Base-by-base conservation (phyloP, 2,888 invertebrate genomes). In the Anticlea derivata region DNA sequence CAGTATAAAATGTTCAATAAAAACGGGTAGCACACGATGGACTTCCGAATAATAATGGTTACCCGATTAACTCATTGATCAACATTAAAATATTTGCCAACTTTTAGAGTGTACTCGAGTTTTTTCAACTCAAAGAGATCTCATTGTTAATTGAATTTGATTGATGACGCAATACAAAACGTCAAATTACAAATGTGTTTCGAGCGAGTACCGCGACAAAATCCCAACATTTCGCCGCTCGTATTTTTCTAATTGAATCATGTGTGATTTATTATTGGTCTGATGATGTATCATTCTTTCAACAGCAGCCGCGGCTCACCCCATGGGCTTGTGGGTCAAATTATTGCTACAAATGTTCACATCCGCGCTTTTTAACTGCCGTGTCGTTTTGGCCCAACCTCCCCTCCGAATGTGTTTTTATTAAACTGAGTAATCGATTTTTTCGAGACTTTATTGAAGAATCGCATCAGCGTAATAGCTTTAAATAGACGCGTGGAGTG, bases 261-360 rank as follows among this genome's bases (percentile, higher is more conserved):
- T 83, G 74, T 85, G 87, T 90, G 89, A 90, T 90, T 90, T 90
- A 90, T 89, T 86, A 87, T 87, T 86, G 88, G 86, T 83, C 71
- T 88, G 90, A 89, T 90, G 90, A 90, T 90, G 90, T 84, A 89
- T 90, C 88, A 89, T 89, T 88, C 88, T 89, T 87, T 89, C 89
- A 89, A 76, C 82, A 78, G 75, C 89, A 89, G 82, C 86, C 86
- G 88, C 62, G 85, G 78, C 84, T 73, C 83, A 80, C 86, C 87
- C 86, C 79, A 80, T 71, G 72, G 75, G 79, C 76, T 84, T 85
- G 84, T 67, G 85, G 86, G 73, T 75, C 83, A 73, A 83, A 86
- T 89, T 87, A 86, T 87, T 83, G 83, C 84, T 83, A 83, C 86
- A 84, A 89, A 88, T 86, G 85, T 81, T 85, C 85, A 76, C 80